phyloP scores from a whole-genome alignment of 2,888 invertebrate genomes.

The Meliscaeva auricollis region DNA sequence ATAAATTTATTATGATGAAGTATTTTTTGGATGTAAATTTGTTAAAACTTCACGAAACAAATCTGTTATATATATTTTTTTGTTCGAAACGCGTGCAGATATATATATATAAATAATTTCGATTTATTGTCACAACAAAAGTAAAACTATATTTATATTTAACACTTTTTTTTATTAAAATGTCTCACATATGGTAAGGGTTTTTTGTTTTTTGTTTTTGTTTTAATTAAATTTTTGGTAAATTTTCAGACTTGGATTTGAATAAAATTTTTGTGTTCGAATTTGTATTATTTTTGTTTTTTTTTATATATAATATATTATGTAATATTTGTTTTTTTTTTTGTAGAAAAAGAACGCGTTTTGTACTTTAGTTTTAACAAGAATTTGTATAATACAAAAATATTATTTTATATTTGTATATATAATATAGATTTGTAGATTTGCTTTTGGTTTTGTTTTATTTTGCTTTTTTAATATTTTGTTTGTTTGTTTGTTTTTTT shows the following conservation, averaged over 20 bases:
- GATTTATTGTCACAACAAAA: slow-evolving; percentile 71
- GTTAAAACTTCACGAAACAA: slow-evolving; percentile 51
- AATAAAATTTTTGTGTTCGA: slow-evolving; percentile 68
- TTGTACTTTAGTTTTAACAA: slow-evolving; percentile 76
- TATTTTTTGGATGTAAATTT: slow-evolving; percentile 63
- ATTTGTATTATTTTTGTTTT: slow-evolving; percentile 47
- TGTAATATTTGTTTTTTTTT: slow-evolving; percentile 16
- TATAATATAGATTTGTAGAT: slow-evolving; percentile 79
- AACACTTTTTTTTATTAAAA: slow-evolving; percentile 55
- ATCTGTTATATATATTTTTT: neutral
- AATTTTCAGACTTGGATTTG: slow-evolving; percentile 70
- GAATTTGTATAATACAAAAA: slow-evolving; percentile 76
- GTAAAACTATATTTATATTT: slow-evolving; percentile 54
- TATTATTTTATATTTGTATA: slow-evolving; percentile 74
- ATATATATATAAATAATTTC: slow-evolving; percentile 47
- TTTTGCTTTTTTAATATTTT: slow-evolving; percentile 67
- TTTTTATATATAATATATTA: slow-evolving; percentile 15
- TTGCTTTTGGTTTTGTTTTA: slow-evolving; percentile 71
- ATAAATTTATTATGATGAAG: slow-evolving; percentile 49
- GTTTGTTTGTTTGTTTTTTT: slow-evolving; percentile 56
- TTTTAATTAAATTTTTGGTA: slow-evolving; percentile 67
- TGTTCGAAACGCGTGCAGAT: slow-evolving; percentile 56
- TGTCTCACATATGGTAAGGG: slow-evolving; percentile 46
- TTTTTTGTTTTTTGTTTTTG: slow-evolving; percentile 16
- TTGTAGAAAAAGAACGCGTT: slow-evolving; percentile 73